phyloP scores from a whole-genome alignment of 2,113 vertebrate species.

The Astur gentilis region DNA sequence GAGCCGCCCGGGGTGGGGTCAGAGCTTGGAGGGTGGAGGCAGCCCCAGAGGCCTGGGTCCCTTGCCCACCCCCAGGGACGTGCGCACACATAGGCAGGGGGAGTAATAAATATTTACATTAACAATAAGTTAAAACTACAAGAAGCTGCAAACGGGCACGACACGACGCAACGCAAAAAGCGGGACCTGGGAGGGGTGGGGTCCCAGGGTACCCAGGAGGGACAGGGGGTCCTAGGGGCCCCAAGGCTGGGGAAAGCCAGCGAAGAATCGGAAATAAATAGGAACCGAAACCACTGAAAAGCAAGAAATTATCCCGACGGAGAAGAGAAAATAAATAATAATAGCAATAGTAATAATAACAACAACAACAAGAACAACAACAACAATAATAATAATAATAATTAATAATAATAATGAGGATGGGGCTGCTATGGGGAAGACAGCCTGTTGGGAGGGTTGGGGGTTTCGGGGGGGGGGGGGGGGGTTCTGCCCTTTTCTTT shows the following conservation, averaged over 20 bases:
- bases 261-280: neutral
- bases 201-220: neutral
- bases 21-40: neutral
- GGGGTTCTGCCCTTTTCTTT: neutral
- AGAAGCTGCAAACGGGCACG: slow-evolving; percentile 81
- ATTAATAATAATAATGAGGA: neutral
- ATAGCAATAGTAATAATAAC: neutral
- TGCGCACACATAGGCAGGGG: neutral
- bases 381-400: neutral
- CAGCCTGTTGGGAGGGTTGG: neutral
- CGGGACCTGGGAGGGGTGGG: neutral
- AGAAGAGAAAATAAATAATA: slow-evolving; percentile 63
- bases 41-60: neutral
- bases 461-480: neutral
- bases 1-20: neutral
- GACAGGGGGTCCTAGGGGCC: neutral
- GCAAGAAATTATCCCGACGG: neutral
- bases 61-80: neutral
- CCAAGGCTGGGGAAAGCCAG: neutral
- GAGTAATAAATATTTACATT: slow-evolving; percentile 92
- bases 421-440: neutral
- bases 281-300: neutral
- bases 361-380: neutral
- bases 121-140: slow-evolving; percentile 94
- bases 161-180: neutral